These are phyloP conservation scores for Rhaphigaster nebulosa DNA, from an alignment of 2,888 invertebrate genomes.

Conservation along the genomic window DNA sequence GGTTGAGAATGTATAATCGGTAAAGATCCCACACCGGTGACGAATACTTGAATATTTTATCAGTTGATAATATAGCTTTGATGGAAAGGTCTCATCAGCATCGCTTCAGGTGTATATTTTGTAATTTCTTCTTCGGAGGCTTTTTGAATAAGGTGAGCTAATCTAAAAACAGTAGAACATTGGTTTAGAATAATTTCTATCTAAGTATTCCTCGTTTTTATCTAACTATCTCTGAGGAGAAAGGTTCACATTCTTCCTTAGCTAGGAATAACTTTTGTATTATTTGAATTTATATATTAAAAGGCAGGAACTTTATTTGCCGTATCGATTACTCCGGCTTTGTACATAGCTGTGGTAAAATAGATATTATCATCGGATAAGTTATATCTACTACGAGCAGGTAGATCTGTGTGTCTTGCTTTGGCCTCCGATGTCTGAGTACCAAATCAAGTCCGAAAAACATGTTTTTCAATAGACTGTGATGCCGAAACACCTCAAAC, in stretches of 20 bases:
- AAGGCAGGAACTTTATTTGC: no score
- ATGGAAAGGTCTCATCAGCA: constrained; percentile 40
- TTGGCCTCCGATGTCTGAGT: no score
- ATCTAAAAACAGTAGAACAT: constrained; percentile 41
- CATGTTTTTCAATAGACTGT: no score
- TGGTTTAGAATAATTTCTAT: constrained; percentile 42
- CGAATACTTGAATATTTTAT: constrained; percentile 44
- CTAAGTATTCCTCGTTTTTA: background rate
- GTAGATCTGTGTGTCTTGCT: no score
- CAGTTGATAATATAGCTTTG: constrained; percentile 28
- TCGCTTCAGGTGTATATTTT: constrained; percentile 35
- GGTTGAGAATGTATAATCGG: constrained; percentile 38
- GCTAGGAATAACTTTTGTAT: background rate
- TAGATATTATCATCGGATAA: no score
- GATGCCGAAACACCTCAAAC: no score
- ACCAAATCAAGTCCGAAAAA: no score
- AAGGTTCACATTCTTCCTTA: background rate
- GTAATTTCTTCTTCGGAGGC: background rate
- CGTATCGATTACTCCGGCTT: no score
- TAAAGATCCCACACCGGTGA: constrained; percentile 13
- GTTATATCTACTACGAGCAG: no score
- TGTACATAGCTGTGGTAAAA: no score
- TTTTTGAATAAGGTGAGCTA: constrained; percentile 43
- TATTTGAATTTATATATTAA: background rate
- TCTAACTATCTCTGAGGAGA: background rate